Base-by-base conservation (phyloP, 2,888 invertebrate genomes). In the Heliconius ethilla region DNA sequence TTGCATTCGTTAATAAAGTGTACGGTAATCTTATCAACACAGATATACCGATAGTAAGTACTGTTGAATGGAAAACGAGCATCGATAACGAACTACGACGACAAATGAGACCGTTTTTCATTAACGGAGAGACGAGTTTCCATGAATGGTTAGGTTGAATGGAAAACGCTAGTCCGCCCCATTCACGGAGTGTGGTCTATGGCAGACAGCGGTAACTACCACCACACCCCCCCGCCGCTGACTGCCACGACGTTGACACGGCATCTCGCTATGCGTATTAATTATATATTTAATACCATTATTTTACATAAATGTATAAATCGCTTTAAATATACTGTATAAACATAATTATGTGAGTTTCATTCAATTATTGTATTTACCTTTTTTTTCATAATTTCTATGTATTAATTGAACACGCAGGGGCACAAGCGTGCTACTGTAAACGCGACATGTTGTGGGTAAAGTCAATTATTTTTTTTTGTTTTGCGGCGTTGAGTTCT, bases 101-200 rank as follows among this genome's bases (percentile, higher is more conserved):
- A 89, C 89, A 89, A 89, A 88, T 87, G 84, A 87, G 85, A 86
- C 88, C 88, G 89, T 91, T 93, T 94, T 94, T 93, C 93, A 93
- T 93, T 91, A 93, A 92, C 89, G 88, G 89, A 87, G 84, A 88
- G 89, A 85, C 91, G 89, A 89, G 91, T 94, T 94, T 93, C 93
- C 93, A 91, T 94, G 92, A 94, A 94, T 94, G 94, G 92, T 83
- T 87, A 87, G 85, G 83, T 87, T 92, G 89, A 93, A 93, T 94
- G 92, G 90, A 93, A 93, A 93, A 91, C 90, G 89, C 87, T 89
- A 87, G 86, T 88, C 86, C 87, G 87, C 89, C 87, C 89, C 90
- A 92, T 93, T 92, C 92, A 92, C 84, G 76, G 86, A 75, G 82
- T 83, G 82, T 79, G 77, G 81, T 63, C 78, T 82, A 81, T 74